Base-by-base conservation (phyloP, 2,797 vertebrate genomes). In the Cynopterus sphinx region DNA sequence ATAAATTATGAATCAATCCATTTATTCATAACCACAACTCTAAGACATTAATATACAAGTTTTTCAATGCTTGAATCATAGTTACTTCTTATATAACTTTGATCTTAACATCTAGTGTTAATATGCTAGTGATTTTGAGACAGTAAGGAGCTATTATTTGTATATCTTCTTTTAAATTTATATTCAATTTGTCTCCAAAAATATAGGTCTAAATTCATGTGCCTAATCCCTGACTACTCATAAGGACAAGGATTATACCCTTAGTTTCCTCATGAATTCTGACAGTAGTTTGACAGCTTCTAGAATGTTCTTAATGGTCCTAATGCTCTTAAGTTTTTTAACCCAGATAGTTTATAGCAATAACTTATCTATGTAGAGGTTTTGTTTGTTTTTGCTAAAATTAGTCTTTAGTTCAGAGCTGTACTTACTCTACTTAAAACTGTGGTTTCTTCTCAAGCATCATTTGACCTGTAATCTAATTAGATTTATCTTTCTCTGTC, bases 271-370 rank as follows among this genome's bases (percentile, higher is more conserved):
- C 21, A 57, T 24, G 15, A 71, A 71, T 39, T 87, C 28, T 93
- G 59, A 87, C 22, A 71, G 8, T 39, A 61, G 19, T 90, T 84
- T 96, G 87, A 87, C 59, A 73, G 65, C 19, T 81, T 95, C 59
- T 36, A 91, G 33, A 90, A 75, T 70, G 31, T n/a, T 95, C 71
- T 78, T 87, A 77, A 81, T 68, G 39, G 22, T 53, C n/a, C 31
- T 84, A 59, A 75, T 46, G 49, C 21, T 87, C 46, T 26, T 88
- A 15, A 70, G 73, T 78, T 59, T 74, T 95, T 79, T 78, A 67
- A 39, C 26, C 49, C n/a, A 92, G n/a, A 46, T 88, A 79, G 12
- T 11, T 73, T 93, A 33, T 6, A 94, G 53, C 8, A 84, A 10
- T 71, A 57, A 36, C 2, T 90, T 93, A 81, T 36, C 39, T 91